Evolutionary conservation across 1,140 invertebrate species (phyloP).

Genomic region (Drosophila sechellia): DNA sequence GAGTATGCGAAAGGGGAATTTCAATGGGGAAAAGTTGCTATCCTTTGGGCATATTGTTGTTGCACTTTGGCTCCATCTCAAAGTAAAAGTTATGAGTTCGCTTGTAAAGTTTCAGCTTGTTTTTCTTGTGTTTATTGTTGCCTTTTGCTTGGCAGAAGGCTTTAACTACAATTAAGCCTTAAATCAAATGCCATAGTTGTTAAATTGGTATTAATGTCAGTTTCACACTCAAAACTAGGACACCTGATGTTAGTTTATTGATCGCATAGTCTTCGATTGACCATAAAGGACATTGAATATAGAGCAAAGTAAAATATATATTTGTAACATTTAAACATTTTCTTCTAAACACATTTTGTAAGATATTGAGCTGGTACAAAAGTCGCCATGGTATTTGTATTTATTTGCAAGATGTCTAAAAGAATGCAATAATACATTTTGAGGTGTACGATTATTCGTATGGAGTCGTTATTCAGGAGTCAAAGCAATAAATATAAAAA

Average conservation of each 20-base stretch:
- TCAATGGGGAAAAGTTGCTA: conserved; percentile 58
- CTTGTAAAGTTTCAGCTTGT: conserved; percentile 50
- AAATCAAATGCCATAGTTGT: conserved; percentile 77
- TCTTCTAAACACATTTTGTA: no score
- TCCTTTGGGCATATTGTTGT: conserved; percentile 61
- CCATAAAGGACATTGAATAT: neutral
- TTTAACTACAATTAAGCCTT: conserved; percentile 81
- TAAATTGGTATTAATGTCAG: conserved; percentile 75
- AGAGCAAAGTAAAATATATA: no score
- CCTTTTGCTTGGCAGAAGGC: conserved; percentile 58
- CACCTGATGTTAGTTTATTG: neutral
- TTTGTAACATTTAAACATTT: no score
- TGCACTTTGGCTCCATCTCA: conserved; percentile 67
- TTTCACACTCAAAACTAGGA: conserved; percentile 12
- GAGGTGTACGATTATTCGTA: no score
- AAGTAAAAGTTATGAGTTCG: conserved; percentile 80
- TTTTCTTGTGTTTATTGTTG: conserved; percentile 42
- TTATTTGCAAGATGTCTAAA: neutral
- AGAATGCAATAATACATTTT: neutral
- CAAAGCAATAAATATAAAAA: no score
- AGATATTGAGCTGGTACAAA: no score
- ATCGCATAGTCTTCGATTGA: conserved; percentile 6
- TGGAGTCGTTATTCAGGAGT: no score
- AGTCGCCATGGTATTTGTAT: no score
- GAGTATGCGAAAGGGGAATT: conserved; percentile 1